Conservation (phyloP, 2,797 vertebrate genomes). For the Bradypus variegatus region DNA sequence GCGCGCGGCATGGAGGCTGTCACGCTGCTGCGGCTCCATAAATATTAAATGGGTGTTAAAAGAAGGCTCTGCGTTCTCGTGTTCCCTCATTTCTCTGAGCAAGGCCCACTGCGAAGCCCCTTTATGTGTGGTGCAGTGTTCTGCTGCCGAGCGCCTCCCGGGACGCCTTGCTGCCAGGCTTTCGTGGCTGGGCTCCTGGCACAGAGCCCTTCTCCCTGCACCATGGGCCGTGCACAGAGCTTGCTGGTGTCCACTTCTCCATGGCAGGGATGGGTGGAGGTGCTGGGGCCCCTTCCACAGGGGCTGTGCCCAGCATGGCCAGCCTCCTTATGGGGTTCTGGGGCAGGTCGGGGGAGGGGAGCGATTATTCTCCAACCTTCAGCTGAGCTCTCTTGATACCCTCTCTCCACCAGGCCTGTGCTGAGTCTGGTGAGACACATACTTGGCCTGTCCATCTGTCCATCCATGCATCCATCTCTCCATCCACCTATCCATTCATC, state of each 20-base stretch:
- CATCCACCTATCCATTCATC: neutral
- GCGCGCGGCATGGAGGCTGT: neutral
- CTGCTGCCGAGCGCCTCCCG: neutral
- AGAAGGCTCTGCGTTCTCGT: slow-evolving; percentile 24
- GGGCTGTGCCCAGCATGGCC: neutral
- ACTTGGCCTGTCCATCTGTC: neutral
- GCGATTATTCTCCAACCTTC: neutral
- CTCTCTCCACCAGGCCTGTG: neutral
- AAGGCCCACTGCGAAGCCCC: slow-evolving; percentile 30
- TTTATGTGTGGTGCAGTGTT: slow-evolving; percentile 35
- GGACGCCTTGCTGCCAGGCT: neutral
- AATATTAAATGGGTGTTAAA: slow-evolving; percentile 59
- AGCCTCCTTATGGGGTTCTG: neutral
- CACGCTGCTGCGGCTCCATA: slow-evolving; percentile 44
- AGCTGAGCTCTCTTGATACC: neutral
- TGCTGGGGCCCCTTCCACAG: neutral
- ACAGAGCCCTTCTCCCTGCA: neutral
- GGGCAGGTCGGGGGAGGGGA: neutral
- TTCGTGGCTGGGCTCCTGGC: neutral
- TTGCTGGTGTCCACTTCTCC: fast-evolving
- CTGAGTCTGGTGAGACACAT: neutral
- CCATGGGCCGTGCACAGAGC: fast-evolving
- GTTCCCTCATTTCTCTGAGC: slow-evolving; percentile 37
- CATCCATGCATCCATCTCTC: neutral
- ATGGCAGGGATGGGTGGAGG: neutral